Evolutionary conservation across 2,888 invertebrate genomes (phyloP).

Genomic region (Drosophila pseudotalamancana): DNA sequence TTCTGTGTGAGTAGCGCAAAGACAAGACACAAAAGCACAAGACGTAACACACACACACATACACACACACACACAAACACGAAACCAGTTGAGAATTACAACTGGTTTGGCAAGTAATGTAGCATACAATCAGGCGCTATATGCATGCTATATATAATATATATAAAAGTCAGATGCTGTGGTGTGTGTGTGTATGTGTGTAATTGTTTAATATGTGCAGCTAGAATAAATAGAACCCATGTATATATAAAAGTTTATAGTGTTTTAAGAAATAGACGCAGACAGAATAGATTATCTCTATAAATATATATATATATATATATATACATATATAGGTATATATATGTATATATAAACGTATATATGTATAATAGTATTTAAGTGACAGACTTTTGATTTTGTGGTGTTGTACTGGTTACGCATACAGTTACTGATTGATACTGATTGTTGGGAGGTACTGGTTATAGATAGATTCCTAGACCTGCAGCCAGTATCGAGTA

Average conservation of each 20-base stretch:
- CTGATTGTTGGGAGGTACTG: slow-evolving; percentile 46
- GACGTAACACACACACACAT: slow-evolving; percentile 21
- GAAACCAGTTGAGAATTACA: slow-evolving; percentile 32
- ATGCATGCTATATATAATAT: slow-evolving; percentile 22
- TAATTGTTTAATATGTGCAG: slow-evolving; percentile 16
- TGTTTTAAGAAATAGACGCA: slow-evolving; percentile 36
- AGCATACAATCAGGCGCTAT: slow-evolving; percentile 39
- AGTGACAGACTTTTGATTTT: slow-evolving; percentile 35
- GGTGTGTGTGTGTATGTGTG: slow-evolving; percentile 15
- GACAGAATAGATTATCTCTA: slow-evolving; percentile 28
- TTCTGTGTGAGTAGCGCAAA: slow-evolving; percentile 55
- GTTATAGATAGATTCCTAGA: slow-evolving; percentile 47
- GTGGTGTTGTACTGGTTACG: slow-evolving; percentile 30
- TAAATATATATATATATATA: slow-evolving; percentile 13
- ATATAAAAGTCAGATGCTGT: slow-evolving; percentile 16
- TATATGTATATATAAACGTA: slow-evolving; percentile 15
- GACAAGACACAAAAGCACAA: slow-evolving; percentile 64
- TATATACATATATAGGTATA: slow-evolving; percentile 4
- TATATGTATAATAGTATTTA: slow-evolving; percentile 21
- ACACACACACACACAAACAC: slow-evolving; percentile 32
- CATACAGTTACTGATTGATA: slow-evolving; percentile 54
- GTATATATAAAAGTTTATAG: slow-evolving; percentile 12
- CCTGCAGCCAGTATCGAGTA: slow-evolving; percentile 68
- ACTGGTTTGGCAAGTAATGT: background rate
- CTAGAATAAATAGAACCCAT: slow-evolving; percentile 48